Percentiles rank a stretch among this genome's conserved stretches.
Conservation (phyloP, 2,113 vertebrate genomes). For the Gambusia holbrooki region DNA sequence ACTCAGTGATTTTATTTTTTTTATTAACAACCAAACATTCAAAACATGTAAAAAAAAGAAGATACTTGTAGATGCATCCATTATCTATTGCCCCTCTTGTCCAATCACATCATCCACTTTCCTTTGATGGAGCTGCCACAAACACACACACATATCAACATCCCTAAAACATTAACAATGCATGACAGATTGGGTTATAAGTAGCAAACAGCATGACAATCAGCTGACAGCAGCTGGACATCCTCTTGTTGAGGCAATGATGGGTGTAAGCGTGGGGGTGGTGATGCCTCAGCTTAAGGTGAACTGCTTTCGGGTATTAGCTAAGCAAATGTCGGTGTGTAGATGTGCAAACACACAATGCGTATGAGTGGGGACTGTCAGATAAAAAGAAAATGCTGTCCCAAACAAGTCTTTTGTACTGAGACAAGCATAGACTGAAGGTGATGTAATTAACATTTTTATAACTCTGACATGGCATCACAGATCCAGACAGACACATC, state of each 20-base stretch:
- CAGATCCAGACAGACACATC: neutral
- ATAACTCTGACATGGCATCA: conserved; percentile 6
- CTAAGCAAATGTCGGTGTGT: conserved; percentile 23
- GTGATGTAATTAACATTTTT: conserved; percentile 13
- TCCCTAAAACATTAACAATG: conserved; percentile 48
- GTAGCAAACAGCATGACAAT: conserved; percentile 51
- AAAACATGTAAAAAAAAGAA: neutral
- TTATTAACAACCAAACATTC: neutral
- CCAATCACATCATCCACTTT: conserved; percentile 15
- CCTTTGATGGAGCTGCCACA: conserved; percentile 28
- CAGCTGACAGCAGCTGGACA: conserved; percentile 48
- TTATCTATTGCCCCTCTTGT: conserved; percentile 10
- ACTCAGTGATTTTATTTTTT: conserved; percentile 11
- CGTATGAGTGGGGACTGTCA: neutral
- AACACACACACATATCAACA: conserved; percentile 19
- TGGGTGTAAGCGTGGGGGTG: conserved; percentile 28
- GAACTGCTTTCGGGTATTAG: conserved; percentile 42
- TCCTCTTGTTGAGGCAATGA: conserved; percentile 44
- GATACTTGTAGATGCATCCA: neutral
- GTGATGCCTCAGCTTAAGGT: conserved; percentile 55
- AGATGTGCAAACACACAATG: neutral
- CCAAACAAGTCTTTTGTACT: conserved; percentile 3
- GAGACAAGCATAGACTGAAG: neutral
- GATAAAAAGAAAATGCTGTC: conserved; percentile 3
- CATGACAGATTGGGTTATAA: conserved; percentile 57